A percentile compares a stretch with the other conserved stretches of the same genome.
Conservation (phyloP, 53 echinoderm and acorn worm species). For the Actinopyga echinites region DNA sequence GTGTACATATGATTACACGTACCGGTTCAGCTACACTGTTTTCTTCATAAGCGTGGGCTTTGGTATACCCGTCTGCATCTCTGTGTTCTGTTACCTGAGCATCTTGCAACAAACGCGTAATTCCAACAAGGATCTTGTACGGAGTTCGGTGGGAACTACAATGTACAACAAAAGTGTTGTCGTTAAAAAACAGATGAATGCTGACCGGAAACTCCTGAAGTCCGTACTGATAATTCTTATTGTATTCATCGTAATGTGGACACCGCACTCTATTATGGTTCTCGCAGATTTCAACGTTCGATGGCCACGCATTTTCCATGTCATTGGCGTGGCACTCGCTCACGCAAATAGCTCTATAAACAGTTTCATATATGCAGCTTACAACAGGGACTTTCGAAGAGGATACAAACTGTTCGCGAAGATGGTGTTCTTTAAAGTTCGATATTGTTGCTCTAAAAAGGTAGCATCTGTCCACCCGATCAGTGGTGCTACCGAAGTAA, state of each 20-base stretch:
- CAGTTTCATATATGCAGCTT: constrained; percentile 44
- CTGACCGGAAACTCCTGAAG: constrained; percentile 24
- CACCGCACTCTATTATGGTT: constrained; percentile 41
- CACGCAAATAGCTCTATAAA: constrained; percentile 53
- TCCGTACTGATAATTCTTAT: constrained; percentile 42
- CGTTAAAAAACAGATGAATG: neutral
- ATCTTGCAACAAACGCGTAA: constrained; percentile 47
- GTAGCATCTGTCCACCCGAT: neutral
- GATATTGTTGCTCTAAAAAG: neutral
- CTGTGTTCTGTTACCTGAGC: constrained; percentile 63
- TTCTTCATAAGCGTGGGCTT: constrained; percentile 71
- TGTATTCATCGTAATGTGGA: constrained; percentile 46
- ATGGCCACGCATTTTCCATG: constrained; percentile 41
- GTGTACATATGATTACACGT: constrained; percentile 77
- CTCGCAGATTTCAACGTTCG: constrained; percentile 13
- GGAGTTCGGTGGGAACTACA: neutral
- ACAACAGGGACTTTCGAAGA: constrained; percentile 26
- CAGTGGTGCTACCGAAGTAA: neutral
- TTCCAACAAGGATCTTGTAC: constrained; percentile 15
- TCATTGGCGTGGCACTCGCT: constrained; percentile 31
- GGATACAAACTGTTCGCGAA: constrained; percentile 27
- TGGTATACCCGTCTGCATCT: constrained; percentile 56
- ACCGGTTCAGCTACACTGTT: constrained; percentile 63
- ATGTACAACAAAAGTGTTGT: neutral
- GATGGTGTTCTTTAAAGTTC: neutral